Evolutionary conservation across 2,113 vertebrate genomes (phyloP), one percentile per base, ranked within the genome.

Genomic region (Hemichromis elongatus): DNA sequence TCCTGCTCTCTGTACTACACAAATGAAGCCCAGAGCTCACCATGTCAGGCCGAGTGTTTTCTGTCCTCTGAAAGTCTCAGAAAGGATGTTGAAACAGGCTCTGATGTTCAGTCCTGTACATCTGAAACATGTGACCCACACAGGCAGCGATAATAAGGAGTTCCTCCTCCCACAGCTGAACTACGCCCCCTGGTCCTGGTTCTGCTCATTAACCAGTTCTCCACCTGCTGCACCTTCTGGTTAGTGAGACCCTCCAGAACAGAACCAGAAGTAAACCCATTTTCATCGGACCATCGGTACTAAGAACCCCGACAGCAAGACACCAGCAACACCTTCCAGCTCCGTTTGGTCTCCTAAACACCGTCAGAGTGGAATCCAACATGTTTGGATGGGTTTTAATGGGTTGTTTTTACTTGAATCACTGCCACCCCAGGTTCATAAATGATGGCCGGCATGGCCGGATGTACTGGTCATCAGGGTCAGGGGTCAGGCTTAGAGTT

Each of bases 221-320:
- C 1, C 68, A 73, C 24, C 68, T 50, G 9, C 24, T 73, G 42
- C 24, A 73, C 4, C 6, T 30, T 59, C 14, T 47, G 4, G 16
- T 50, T 73, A 28, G 66, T 19, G 1, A 47, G 5, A 47, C 14
- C 66, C 66, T 45, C 40, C 1, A 70, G 66, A 70, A 1, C 59
- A 63, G 30, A 63, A 28, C 21, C 40, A 70, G 40, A 47, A 73
- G 40, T 26, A 28, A 73, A 47, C 0, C 9, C 66, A 73, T 5
- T 1, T 3, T 1, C 45, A 26, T 45, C 7, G 2, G 1, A 42
- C n/a, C 21, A 42, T 68, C 63, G 0, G 37, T 42, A 42, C 12
- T 4, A 42, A 0, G 13, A 42, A 24, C n/a, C 5, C n/a, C 0
- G 5, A 24, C 63, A 68, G n/a, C 21, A 0, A 70, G 21, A n/a